Percentiles rank a stretch among this genome's conserved stretches.
Conservation (phyloP, 2,888 invertebrate genomes). For the Oscheius sp. region DNA sequence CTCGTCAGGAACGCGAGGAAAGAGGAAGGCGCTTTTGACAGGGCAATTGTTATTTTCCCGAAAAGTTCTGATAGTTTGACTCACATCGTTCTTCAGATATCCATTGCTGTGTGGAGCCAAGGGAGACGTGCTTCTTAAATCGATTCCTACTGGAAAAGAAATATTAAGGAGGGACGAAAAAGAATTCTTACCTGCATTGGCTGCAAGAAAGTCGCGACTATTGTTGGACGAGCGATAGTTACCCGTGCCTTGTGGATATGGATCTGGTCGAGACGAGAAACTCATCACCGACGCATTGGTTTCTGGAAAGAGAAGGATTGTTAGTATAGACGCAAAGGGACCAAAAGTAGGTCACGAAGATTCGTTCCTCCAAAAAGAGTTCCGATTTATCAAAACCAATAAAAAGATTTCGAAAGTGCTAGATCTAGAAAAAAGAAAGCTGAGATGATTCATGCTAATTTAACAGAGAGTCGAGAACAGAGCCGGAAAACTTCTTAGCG, state of each 20-base stretch:
- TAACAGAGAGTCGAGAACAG: background rate
- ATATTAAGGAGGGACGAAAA: background rate
- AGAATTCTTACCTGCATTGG: conserved; percentile 15
- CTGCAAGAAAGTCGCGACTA: conserved; percentile 18
- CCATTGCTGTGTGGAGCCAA: conserved; percentile 17
- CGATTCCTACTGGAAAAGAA: conserved; percentile 22
- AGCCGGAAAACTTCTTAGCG: conserved; percentile 27
- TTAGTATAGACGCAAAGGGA: background rate
- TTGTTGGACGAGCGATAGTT: conserved; percentile 16
- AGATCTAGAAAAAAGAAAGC: background rate
- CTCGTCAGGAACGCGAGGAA: background rate
- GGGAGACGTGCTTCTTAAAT: conserved; percentile 24
- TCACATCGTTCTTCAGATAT: conserved; percentile 6
- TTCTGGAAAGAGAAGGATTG: conserved; percentile 6
- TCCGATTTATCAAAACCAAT: too few relatives aligned
- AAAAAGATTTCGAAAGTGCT: too few relatives aligned
- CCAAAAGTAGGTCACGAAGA: background rate
- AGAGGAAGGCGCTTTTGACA: background rate
- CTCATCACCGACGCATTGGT: conserved; percentile 31
- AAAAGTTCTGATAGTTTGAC: too few relatives aligned
- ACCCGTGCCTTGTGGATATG: conserved; percentile 32
- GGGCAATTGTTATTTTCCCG: too few relatives aligned
- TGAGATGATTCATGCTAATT: conserved; percentile 21
- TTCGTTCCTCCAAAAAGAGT: background rate
- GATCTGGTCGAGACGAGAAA: conserved; percentile 25